phyloP scores from a whole-genome alignment of 2,888 invertebrate genomes.

The Agriopis leucophaearia region DNA sequence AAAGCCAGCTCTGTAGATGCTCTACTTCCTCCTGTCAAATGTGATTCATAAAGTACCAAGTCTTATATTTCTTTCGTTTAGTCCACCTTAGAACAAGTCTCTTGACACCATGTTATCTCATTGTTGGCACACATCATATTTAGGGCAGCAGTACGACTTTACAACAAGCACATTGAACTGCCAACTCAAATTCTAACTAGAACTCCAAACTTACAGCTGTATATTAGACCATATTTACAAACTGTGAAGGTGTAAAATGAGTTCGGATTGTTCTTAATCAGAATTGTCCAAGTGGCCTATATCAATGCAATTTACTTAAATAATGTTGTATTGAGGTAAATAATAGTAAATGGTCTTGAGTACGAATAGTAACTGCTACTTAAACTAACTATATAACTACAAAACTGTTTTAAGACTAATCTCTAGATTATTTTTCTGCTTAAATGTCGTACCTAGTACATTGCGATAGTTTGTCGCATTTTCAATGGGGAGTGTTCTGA shows the following conservation, averaged over 20 bases:
- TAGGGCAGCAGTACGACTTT: conserved; percentile 18
- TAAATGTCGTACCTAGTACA: too few species aligned
- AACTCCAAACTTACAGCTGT: not conserved
- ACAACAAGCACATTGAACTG: conserved; percentile 24
- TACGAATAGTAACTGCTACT: too few species aligned
- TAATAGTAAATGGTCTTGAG: not conserved
- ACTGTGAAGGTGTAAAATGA: not conserved
- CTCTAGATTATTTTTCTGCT: too few species aligned
- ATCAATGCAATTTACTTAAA: conserved; percentile 19
- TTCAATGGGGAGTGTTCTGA: too few species aligned
- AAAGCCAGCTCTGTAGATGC: too few species aligned
- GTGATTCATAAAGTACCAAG: not conserved
- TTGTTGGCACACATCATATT: conserved; percentile 31
- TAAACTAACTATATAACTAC: too few species aligned
- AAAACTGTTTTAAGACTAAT: too few species aligned
- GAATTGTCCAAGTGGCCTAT: conserved; percentile 8
- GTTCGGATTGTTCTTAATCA: conserved; percentile 5
- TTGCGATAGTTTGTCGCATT: too few species aligned
- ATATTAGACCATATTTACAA: not conserved
- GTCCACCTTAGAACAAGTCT: not conserved
- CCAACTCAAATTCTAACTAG: conserved; percentile 12
- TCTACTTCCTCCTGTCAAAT: too few species aligned
- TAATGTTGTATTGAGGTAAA: conserved; percentile 4
- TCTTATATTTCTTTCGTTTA: not conserved
- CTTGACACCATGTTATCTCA: too few species aligned